Percentiles rank a stretch among this genome's conserved stretches.
These are phyloP conservation scores for Geotrupes spiniger DNA, from an alignment of 2,888 invertebrate species.

Conservation along the genomic window DNA sequence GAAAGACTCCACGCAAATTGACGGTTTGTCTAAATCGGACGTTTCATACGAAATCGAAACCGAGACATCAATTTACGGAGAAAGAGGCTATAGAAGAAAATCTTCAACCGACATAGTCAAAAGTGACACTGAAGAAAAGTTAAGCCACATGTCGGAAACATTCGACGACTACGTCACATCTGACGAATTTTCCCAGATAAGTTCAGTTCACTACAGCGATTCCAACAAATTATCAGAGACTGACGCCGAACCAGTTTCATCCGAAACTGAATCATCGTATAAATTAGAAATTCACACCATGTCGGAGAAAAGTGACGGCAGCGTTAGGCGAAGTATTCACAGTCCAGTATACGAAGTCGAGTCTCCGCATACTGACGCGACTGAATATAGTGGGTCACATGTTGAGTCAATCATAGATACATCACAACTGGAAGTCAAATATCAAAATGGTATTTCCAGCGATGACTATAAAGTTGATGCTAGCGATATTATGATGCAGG, in stretches of 20 bases:
- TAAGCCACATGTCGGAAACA: constrained; percentile 8
- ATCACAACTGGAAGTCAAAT: constrained; percentile 10
- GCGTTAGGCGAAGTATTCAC: constrained; percentile 6
- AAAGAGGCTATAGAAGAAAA: constrained; percentile 3
- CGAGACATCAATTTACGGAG: no score
- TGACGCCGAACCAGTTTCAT: constrained; percentile 42
- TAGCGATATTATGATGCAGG: constrained; percentile 49
- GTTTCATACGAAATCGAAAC: no score
- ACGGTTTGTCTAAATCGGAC: no score
- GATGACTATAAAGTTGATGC: constrained; percentile 8
- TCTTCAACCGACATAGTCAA: neutral
- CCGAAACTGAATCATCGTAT: constrained; percentile 42
- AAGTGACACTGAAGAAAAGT: constrained; percentile 1
- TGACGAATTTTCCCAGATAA: constrained; percentile 32
- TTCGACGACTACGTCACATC: constrained; percentile 20
- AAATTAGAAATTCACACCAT: constrained; percentile 34
- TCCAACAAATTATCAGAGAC: constrained; percentile 41
- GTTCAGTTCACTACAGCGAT: constrained; percentile 32
- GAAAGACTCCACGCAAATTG: no score
- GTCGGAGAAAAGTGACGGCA: constrained; percentile 29
- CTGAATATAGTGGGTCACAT: constrained; percentile 39
- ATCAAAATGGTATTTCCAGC: neutral
- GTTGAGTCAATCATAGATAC: constrained; percentile 38
- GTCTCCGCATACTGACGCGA: constrained; percentile 36
- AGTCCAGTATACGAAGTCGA: constrained; percentile 27